These are phyloP conservation scores for Bursaphelenchus okinawaensis DNA, from an alignment of 2,888 invertebrate genomes.

Conservation along the genomic window DNA sequence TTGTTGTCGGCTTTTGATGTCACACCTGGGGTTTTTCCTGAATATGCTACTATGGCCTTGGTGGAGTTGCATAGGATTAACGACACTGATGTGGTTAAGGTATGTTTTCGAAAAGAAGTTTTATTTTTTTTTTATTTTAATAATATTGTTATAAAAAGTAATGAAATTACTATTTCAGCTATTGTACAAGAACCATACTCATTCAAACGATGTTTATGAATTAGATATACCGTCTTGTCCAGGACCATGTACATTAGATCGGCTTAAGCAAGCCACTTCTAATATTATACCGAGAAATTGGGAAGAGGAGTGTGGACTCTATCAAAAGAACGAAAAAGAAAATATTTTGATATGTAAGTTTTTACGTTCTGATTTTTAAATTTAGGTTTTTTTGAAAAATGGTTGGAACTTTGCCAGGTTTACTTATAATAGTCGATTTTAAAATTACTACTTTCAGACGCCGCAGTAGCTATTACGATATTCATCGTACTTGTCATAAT, in stretches of 20 bases:
- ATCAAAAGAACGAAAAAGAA: conserved; percentile 16
- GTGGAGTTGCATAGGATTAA: conserved; percentile 46
- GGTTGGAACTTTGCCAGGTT: no score
- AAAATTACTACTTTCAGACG: background rate
- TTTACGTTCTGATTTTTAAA: no score
- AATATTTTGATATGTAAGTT: conserved; percentile 27
- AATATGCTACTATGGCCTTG: conserved; percentile 46
- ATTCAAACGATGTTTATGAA: conserved; percentile 33
- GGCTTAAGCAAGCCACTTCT: conserved; percentile 14
- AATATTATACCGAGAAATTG: conserved; percentile 33
- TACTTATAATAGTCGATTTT: background rate
- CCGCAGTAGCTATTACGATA: background rate
- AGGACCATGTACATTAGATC: conserved; percentile 39
- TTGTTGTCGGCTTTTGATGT: conserved; percentile 45
- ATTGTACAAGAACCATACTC: conserved; percentile 52
- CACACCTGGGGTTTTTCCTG: conserved; percentile 42
- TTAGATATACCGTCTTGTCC: conserved; percentile 40
- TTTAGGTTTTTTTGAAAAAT: no score
- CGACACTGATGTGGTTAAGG: conserved; percentile 29
- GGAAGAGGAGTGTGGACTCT: conserved; percentile 36
- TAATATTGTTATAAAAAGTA: background rate
- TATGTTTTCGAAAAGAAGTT: no score
- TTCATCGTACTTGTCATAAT: background rate
- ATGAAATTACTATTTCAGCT: conserved; percentile 26
- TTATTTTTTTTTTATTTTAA: background rate